Evolutionary conservation across 2,113 vertebrate species (phyloP), one percentile per base, ranked within the genome.

Genomic region (Sylvietta virens): DNA sequence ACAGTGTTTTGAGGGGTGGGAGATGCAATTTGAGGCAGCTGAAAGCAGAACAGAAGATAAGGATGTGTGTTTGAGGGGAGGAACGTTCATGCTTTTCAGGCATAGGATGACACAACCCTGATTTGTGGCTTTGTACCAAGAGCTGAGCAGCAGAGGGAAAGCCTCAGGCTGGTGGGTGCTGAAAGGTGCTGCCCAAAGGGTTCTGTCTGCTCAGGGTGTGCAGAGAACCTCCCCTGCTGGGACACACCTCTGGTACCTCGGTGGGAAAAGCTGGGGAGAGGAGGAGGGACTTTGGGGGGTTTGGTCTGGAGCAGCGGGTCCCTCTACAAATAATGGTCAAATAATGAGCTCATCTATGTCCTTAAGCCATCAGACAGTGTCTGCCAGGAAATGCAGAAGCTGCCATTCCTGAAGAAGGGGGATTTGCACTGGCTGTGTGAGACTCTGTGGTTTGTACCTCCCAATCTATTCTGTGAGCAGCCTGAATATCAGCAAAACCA

Each of bases 1-100:
- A 4, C 13, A 4, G 0, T 1, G 5, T 0, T 31, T 13, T 50
- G 58, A 40, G 81, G 22, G 31, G 24, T 1, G 3, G 15, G 53
- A 64, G 26, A 10, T 64, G 61, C 69, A 64, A 37, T 44, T 13
- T 13, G 37, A 69, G 40, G 66, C 22, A 51, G 44, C 35, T 65
- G 37, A 54, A 35, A 50, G 70, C 39, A 37, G 57, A 40, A 8
- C 27, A 65, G 65, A 37, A 91, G 72, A 23, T 39, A 11, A 24
- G 54, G 33, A n/a, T 0, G 1, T 5, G n/a, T 56, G 12, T 30
- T 20, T 21, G 40, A 56, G 33, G 11, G 30, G n/a, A 60, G 42
- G 58, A 67, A 31, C 1, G 8, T 10, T 81, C 4, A 0, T 13
- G 0, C 31, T 81, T 88, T 19, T 7, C 23, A 40, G 24, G 57